Conservation (phyloP, 2,797 vertebrate species). For the Alcedo atthis region DNA sequence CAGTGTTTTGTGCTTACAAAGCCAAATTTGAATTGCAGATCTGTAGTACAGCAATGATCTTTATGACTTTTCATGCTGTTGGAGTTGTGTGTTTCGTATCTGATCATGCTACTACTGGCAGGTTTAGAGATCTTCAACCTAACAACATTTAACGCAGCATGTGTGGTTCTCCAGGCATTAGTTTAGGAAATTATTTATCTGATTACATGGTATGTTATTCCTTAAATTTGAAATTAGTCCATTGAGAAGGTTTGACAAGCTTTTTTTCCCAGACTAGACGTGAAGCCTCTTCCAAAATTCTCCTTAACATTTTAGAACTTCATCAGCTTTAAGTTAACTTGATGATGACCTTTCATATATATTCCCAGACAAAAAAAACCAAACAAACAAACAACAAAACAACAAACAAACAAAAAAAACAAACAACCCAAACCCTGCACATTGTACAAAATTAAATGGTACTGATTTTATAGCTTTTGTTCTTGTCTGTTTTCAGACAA, state of each 20-base stretch:
- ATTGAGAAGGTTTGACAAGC: not conserved
- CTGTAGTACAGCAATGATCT: not conserved
- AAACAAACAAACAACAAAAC: too few species aligned
- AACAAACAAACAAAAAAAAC: too few species aligned
- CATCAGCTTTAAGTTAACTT: not conserved
- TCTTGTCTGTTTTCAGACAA: not conserved
- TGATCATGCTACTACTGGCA: not conserved
- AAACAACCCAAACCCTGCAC: too few species aligned
- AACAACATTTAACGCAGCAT: not conserved
- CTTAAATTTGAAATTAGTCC: not conserved
- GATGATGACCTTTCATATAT: not conserved
- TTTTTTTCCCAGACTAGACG: not conserved
- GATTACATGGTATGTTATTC: not conserved
- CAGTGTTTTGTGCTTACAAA: not conserved
- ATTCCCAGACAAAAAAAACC: not conserved
- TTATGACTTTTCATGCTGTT: not conserved
- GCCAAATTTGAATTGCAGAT: not conserved
- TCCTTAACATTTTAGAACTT: not conserved
- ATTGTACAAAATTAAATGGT: not conserved
- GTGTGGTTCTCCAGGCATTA: not conserved
- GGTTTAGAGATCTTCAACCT: not conserved
- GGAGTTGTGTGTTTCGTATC: not conserved
- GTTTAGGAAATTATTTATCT: not conserved
- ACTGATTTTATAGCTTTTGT: not conserved
- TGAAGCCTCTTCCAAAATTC: not conserved